Base-by-base conservation (phyloP, 2,888 invertebrate species). In the Nephrotoma guestfalica region DNA sequence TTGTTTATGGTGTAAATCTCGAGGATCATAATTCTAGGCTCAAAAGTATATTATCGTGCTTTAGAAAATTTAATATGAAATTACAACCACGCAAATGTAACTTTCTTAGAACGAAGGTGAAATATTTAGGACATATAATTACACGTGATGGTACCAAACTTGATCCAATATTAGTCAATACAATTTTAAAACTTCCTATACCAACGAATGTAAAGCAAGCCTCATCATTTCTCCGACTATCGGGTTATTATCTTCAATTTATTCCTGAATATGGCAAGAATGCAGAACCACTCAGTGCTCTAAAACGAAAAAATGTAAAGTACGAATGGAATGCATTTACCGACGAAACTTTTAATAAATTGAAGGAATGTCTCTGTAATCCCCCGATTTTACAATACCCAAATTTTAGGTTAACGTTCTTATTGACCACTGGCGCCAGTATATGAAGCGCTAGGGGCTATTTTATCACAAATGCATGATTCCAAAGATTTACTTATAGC, bases 221-320 rank as follows among this genome's bases (percentile, higher is more conserved):
- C 0, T 88, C 89, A 88, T 86, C 87, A 15, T 91, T 91, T 87
- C 45, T 86, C 7, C 71, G 85, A 42, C 30, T 86, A 18, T 42
- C 41, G n/a, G 89, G 89, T 0, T 91, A 91, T 86, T 91, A 91
- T 45, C 42, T 90, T 9, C 89, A 89, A 86, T 87, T 86, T 41
- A 47, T 87, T 40, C 40, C 41, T 11, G 41, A 86, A 45, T 88
- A 88, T 85, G 45, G 85, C 2, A n/a, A 87, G 9, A 11, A 71
- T 15, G 41, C 86, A 30, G n/a, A 83, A 43, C 86, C 57, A 41
- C 45, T 86, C 7, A 84, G 41, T 11, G 11, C 6, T 18, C n/a
- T 86, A 51, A 45, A 15, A 13, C 18, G 41, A 18, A 87, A 86
- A 40, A 45, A 86, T 41, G n/a, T 30, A 41, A 47, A 85, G 41